Evolutionary conservation across 2,888 invertebrate species (phyloP), one percentile per base, ranked within the genome.

Genomic region (Lomographa bimaculata): DNA sequence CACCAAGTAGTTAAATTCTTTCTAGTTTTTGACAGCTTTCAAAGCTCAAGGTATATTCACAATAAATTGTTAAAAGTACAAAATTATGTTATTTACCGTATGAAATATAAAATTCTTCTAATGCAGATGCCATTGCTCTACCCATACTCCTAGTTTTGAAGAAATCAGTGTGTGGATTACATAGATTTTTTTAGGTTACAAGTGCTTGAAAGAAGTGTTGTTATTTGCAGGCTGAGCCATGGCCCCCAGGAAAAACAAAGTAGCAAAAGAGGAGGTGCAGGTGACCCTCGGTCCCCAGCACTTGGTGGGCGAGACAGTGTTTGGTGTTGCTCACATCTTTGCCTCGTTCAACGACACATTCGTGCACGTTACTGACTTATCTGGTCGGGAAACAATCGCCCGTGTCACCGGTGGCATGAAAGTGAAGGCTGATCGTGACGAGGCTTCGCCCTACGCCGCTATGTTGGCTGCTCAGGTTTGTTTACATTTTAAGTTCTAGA

Each of bases 321-420:
- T 99, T 77, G 99, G 99, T 42, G 99, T 99, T 8, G 99, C 99
- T 48, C 99, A 99, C 90, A 99, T 99, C 74, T 99, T 97, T 78
- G 99, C 99, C 58, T 98, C 98, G 63, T 99, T 99, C 92, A 99
- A 99, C 78, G 99, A 99, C 84, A 99, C 99, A 34, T 99, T 99
- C 81, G 99, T 99, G 27, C 99, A 99, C 91, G 98, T 99, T 50
- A 99, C 99, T 7, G 99, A 99, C 90, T 91, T 99, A 69, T 99
- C 99, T 42, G 99, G 99, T 61, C 95, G 96, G 72, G 97, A 97
- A 93, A 97, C 96, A 7, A 96, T 97, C 69, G 95, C 96, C 56
- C 92, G 99, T 73, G 97, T 99, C 35, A 99, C 99, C 61, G 97
- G 97, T 66, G 97, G 97, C 47, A 99, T 99, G 99, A 99, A 99